Base-by-base conservation (phyloP, 2,797 vertebrate genomes). In the Myotis findleyi region DNA sequence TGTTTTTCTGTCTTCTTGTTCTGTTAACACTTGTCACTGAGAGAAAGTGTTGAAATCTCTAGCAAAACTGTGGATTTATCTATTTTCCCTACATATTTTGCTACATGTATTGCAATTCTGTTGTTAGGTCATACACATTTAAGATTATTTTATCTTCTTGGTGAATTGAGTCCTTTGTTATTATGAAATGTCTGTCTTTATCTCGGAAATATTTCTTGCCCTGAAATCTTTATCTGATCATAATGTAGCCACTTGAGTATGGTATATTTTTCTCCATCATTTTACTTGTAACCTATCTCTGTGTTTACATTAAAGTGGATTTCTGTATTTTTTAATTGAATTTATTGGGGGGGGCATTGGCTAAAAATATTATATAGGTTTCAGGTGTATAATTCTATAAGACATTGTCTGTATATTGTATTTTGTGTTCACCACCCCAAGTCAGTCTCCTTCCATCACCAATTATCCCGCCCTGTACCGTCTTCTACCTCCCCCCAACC, bases 101-200 rank as follows among this genome's bases (percentile, higher is more conserved):
- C 75, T 82, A 69, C 25, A 0, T 77, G 38, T 64, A 90, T 96
- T 92, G 69, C 72, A 72, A 73, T 64, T 88, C 62, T 92, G 9
- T 93, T 92, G 23, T 76, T 81, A 38, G 13, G 59, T 7, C 14
- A 13, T 68, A 53, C 33, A 33, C 5, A n/a, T 64, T 93, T 85
- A 90, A 77, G 55, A 90, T 62, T 41, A 25, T 51, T 76, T 5
- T 59, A 6, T 76, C n/a, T 72, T 92, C 76, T 77, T 68, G n/a
- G 30, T 17, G n/a, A 96, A 75, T 44, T 38, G 30, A 92, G 33
- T 51, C 17, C 23, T 71, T 87, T 69, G 38, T 91, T 89, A 20
- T 81, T 69, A 79, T 49, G 66, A 93, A 92, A 79, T 47, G 17
- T n/a, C n/a, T 62, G 25, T 38, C 27, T 95, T 87, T 83, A 53